phyloP scores from a whole-genome alignment of 1,140 invertebrate genomes.

The Tetragonula clypearis region DNA sequence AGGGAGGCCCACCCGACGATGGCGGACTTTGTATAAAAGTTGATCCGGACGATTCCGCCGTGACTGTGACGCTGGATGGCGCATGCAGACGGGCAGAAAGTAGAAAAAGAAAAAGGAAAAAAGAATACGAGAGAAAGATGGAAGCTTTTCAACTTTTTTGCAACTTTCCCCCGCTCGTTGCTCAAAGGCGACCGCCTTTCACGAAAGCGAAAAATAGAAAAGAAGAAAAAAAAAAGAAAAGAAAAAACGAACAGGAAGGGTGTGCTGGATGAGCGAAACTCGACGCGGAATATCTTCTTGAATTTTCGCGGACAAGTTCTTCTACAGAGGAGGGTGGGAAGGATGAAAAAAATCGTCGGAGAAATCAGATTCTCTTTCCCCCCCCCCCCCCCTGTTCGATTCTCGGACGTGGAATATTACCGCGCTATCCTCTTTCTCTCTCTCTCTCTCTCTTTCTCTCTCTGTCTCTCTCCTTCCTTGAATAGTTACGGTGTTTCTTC shows the following conservation, averaged over 20 bases:
- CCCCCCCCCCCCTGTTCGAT: neutral
- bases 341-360: neutral
- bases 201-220: neutral
- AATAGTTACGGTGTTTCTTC: conserved; percentile 24
- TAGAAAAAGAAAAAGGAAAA: too few species aligned
- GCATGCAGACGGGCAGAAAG: neutral
- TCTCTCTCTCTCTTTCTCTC: neutral
- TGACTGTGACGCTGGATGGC: neutral
- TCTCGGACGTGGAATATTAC: conserved; percentile 7
- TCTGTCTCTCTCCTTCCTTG: neutral
- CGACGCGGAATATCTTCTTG: neutral
- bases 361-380: neutral
- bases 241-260: neutral
- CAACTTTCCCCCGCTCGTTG: conserved; percentile 22
- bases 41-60: conserved; percentile 51
- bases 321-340: neutral
- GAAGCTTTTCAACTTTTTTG: conserved; percentile 52
- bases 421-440: neutral
- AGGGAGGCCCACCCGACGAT: neutral
- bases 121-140: neutral
- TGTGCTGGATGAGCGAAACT: neutral
- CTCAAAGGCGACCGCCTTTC: conserved; percentile 51
- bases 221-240: neutral
- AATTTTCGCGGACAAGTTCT: conserved; percentile 31
- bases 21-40: conserved; percentile 56